These are phyloP conservation scores for Ianthella basta DNA, from an alignment of 37 sponge, comb jelly and placozoan species.

Conservation along the genomic window DNA sequence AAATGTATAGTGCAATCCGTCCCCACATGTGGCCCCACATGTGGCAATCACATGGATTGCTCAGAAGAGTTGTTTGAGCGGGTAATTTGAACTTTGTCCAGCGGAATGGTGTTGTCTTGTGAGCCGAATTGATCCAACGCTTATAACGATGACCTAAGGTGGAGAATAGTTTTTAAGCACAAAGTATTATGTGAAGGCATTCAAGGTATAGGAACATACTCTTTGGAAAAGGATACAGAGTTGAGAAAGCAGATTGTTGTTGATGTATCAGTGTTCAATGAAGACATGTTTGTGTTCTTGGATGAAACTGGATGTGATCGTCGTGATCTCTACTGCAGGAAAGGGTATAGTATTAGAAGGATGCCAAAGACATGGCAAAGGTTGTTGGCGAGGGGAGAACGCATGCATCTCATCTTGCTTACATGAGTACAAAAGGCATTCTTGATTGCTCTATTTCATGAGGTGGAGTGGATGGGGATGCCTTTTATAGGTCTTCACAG, in stretches of 20 bases:
- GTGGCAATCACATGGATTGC: too few relatives aligned
- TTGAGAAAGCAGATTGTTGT: conserved; percentile 20
- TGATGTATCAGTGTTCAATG: conserved; percentile 31
- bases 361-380: conserved; percentile 3
- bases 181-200: conserved; percentile 27
- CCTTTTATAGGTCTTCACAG: conserved; percentile 34
- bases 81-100: neutral
- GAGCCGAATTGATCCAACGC: conserved; percentile 35
- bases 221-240: conserved; percentile 30
- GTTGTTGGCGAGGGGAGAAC: conserved; percentile 40
- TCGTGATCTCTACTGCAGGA: conserved; percentile 5
- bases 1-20: too few relatives aligned
- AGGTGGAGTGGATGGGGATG: conserved; percentile 38
- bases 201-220: neutral
- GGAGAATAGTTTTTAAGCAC: conserved; percentile 48
- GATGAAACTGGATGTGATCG: conserved; percentile 35
- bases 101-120: conserved; percentile 36
- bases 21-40: too few relatives aligned
- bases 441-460: conserved; percentile 29
- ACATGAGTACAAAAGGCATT: conserved; percentile 38
- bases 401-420: conserved; percentile 44
- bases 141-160: conserved; percentile 43
- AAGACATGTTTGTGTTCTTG: conserved; percentile 56
- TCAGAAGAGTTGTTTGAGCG: too few relatives aligned
- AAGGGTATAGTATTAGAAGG: conserved; percentile 48